Evolutionary conservation across 2,888 invertebrate species (phyloP), one percentile per base, ranked within the genome.

Genomic region (Lymantria monacha): DNA sequence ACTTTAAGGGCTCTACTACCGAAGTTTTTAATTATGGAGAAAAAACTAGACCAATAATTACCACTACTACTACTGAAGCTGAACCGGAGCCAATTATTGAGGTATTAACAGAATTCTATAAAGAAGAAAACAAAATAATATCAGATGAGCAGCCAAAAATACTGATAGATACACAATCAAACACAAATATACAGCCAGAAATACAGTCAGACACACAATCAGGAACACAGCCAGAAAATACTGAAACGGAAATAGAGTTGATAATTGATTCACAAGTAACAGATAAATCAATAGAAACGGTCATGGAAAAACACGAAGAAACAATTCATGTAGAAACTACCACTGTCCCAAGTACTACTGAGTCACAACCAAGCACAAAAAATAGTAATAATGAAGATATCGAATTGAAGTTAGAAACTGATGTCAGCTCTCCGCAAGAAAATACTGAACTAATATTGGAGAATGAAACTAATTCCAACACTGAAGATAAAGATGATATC

Each of bases 1-100:
- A 80, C 44, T 55, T 69, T 45, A 55, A 61, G 1, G 63, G 59
- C 37, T 60, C 60, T 8, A 70, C 69, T 5, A 68, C 72, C 7
- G 72, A 75, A 30, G 57, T 74, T 15, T 63, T 76, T 22, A 89
- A 88, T 63, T 90, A 89, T 60, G 90, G 90, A n/a, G 89, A 90
- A 66, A 85, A 79, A 38, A 66, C 70, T 22, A 61, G 61, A 51
- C 60, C 55, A 30, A 55, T 63, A 3, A 50, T 61, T 10, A 57
- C 66, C 3, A 62, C 55, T n/a, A 33, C 33, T 8, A 69, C 76
- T 37, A 68, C 63, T 36, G 69, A 70, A 62, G 59, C 53, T 41
- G 60, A 66, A 41, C 65, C 71, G 42, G 72, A 76, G 12, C 56
- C 69, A 22, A 46, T 52, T 30, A 59, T 61, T 50, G 65, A 63